Percentiles rank a stretch among this genome's conserved stretches.
Evolutionary conservation across 2,113 vertebrate genomes (phyloP).

Genomic region (Petromus typicus): DNA sequence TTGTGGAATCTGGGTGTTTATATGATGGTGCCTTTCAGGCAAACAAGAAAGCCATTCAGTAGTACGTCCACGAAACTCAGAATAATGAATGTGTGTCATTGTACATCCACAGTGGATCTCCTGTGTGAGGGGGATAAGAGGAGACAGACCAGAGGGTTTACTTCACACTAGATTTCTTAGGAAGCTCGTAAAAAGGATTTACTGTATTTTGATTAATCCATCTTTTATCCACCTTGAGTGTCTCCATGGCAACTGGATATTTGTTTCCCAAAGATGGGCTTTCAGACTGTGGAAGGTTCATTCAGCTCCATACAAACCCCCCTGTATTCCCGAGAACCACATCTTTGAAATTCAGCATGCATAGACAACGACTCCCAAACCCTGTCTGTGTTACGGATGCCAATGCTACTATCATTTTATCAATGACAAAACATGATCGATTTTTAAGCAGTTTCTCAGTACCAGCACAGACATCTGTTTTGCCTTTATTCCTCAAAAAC

Average conservation of each 20-base stretch:
- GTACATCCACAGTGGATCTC: conserved; percentile 80
- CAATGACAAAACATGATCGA: conserved; percentile 80
- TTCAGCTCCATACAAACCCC: conserved; percentile 81
- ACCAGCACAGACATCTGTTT: conserved; percentile 70
- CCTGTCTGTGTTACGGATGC: conserved; percentile 76
- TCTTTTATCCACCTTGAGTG: conserved; percentile 88
- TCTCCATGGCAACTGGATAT: conserved; percentile 89
- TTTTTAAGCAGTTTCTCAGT: conserved; percentile 75
- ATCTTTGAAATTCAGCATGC: conserved; percentile 85
- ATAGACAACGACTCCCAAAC: conserved; percentile 83
- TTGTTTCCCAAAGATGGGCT: conserved; percentile 86
- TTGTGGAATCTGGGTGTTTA: neutral
- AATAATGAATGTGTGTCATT: conserved; percentile 67
- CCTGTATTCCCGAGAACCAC: conserved; percentile 79
- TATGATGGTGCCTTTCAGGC: conserved; percentile 17
- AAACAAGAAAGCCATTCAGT: neutral
- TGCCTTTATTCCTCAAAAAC: conserved; percentile 48
- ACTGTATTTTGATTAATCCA: conserved; percentile 91
- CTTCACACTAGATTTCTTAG: conserved; percentile 84
- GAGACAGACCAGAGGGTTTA: conserved; percentile 78
- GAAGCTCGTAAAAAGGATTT: conserved; percentile 88
- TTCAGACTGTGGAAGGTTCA: conserved; percentile 84
- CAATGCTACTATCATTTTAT: conserved; percentile 80
- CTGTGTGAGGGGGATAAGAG: conserved; percentile 79
- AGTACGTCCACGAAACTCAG: neutral